Base-by-base conservation (phyloP, 2,888 invertebrate species). In the Colletes collaris region DNA sequence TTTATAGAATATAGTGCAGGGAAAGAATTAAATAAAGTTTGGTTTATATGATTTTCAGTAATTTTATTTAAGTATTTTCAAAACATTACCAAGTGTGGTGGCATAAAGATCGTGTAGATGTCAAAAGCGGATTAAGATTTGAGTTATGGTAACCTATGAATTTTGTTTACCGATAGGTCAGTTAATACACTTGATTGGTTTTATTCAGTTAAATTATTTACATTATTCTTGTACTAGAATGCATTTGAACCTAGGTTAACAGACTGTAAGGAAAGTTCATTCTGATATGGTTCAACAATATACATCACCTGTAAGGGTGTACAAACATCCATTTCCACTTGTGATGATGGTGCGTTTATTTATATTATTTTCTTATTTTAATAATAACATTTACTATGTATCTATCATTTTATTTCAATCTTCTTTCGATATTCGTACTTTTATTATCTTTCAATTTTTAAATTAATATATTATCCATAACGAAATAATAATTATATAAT, bases 251-350 rank as follows among this genome's bases (percentile, higher is more conserved):
- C 44, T 63, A 46, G 55, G 60, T 74, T 74, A 70, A 19, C 55
- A 49, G 19, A n/a, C 35, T n/a, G 44, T 52, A 53, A 60, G 52
- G 59, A 65, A 55, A 79, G 16, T 56, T 46, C 10, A 50, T 53
- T 56, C 46, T 53, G 49, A 59, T 46, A 99, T 99, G 98, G 98
- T 99, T 91, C 98, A 99, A 94, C 97, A 98, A 93, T 99, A 98
- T 94, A 97, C 97, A 93, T 97, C 98, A 85, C 98, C 98, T 89
- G 96, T 98, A 69, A 95, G 98, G 95, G 97, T 99, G 87, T 99
- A 98, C 94, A 98, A 98, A 94, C 96, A 97, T 93, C 97, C 98
- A 67, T 99, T 99, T 94, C 98, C 98, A 94, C 95, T 99, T 93
- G 98, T 98, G 89, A 98, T 99, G 98, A 96, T 97, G 94, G 98